phyloP scores from a whole-genome alignment of 2,797 vertebrate genomes.

The Iguana delicatissima region DNA sequence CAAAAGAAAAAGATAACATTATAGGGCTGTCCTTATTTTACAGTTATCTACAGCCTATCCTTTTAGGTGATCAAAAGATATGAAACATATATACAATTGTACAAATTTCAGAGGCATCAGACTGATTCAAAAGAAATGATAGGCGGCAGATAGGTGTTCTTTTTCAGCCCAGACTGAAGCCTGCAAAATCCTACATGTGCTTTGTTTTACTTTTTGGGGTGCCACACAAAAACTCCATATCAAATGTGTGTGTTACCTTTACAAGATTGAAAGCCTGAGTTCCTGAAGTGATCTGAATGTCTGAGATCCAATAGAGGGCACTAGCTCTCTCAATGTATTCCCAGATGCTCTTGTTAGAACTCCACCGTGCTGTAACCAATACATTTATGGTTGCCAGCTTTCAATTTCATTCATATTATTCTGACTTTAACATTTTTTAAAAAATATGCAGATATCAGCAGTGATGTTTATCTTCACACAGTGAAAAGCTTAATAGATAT shows the following conservation, averaged over 20 bases:
- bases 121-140: background rate
- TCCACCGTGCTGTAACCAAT: background rate
- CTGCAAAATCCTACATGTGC: background rate
- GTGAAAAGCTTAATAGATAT: background rate
- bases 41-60: background rate
- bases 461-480: background rate
- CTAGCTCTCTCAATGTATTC: conserved; percentile 1
- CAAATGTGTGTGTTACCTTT: background rate
- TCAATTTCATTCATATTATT: background rate
- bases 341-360: background rate
- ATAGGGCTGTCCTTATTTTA: background rate
- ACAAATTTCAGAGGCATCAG: background rate
- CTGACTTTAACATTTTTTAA: background rate
- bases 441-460: background rate
- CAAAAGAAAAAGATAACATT: background rate
- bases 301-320: conserved; percentile 33
- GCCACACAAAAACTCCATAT: background rate
- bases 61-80: background rate
- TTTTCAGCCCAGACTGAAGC: background rate
- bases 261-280: background rate
- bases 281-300: background rate
- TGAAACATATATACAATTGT: background rate
- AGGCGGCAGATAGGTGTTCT: background rate
- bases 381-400: background rate
- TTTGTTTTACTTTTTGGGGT: background rate